phyloP scores from a whole-genome alignment of 2,797 vertebrate species.

The Lithobates sylvaticus region DNA sequence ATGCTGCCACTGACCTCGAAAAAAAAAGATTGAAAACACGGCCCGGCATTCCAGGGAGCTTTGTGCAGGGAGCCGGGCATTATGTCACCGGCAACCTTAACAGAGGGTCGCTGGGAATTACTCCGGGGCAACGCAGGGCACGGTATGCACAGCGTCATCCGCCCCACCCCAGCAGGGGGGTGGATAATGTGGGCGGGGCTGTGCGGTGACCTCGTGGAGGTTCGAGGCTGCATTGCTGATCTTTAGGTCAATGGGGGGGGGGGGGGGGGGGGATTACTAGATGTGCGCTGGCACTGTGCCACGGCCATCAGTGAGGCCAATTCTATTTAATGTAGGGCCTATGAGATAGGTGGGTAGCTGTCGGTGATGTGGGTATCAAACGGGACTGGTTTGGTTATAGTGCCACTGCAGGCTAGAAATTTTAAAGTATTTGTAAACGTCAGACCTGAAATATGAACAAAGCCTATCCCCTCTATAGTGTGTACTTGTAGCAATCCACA shows the following conservation, averaged over 20 bases:
- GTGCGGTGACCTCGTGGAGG: not conserved
- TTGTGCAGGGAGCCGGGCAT: conserved; percentile 23
- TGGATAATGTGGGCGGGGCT: not conserved
- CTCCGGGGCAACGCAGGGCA: conserved; percentile 22
- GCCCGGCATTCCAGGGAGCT: conserved; percentile 35
- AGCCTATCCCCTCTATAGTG: no score
- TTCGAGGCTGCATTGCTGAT: not conserved
- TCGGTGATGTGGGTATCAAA: no score
- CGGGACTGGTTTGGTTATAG: no score
- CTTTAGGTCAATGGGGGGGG: not conserved
- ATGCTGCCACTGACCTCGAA: conserved; percentile 49
- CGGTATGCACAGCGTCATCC: not conserved
- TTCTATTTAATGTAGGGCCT: not conserved
- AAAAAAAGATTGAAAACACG: conserved; percentile 42
- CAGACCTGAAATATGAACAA: no score
- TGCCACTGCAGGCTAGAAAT: no score
- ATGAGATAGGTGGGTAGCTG: not conserved
- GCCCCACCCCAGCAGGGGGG: not conserved
- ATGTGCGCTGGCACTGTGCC: not conserved
- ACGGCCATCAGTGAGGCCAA: not conserved
- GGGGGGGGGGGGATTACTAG: no score
- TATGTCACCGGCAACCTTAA: conserved; percentile 37
- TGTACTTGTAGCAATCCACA: no score
- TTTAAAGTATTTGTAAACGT: no score
- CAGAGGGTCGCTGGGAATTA: conserved; percentile 32